Evolutionary conservation across 2,113 vertebrate genomes (phyloP), one percentile per base, ranked within the genome.

Genomic region (Triplophysa dalaica): DNA sequence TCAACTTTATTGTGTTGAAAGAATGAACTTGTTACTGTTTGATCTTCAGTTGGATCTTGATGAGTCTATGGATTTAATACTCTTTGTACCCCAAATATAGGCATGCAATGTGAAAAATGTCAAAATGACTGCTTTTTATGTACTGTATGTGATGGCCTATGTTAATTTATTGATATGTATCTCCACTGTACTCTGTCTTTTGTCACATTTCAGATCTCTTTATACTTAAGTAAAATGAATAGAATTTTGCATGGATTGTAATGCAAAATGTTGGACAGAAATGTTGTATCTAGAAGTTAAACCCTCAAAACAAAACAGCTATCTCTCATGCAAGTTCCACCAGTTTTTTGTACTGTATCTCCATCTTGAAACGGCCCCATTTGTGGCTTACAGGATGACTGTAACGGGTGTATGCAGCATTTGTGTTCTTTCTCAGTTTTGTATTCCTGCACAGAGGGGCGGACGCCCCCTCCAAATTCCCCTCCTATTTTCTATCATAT

Each of bases 381-480:
- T 56, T 56, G 78, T 38, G 12, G 82, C 56, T 75, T 66, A 61
- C 8, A 41, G 64, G 74, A 80, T 61, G 6, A 62, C 50, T 63
- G 80, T 17, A 65, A 81, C 24, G 73, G 74, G n/a, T 74, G 78
- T 81, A 74, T 88, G 79, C 85, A 88, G 84, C 86, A 84, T 86
- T 84, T 62, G 78, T 80, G 80, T 70, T 82, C 90, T 93, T 92
- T 87, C 93, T 88, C 85, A 87, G 91, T 89, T 90, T 92, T 92
- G 87, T 90, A 91, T 90, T 91, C 93, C 91, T 93, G 92, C 92
- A 90, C 92, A 93, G 89, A 87, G 90, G 90, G 90, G 90, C 90
- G 89, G 89, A 88, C 93, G 85, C 87, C 86, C 87, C 88, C 91
- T 90, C 79, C 82, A 86, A 88, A 77, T 89, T 82, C 87, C 89